Evolutionary conservation across 2,113 vertebrate species (phyloP).

Genomic region (Vidua chalybeata): DNA sequence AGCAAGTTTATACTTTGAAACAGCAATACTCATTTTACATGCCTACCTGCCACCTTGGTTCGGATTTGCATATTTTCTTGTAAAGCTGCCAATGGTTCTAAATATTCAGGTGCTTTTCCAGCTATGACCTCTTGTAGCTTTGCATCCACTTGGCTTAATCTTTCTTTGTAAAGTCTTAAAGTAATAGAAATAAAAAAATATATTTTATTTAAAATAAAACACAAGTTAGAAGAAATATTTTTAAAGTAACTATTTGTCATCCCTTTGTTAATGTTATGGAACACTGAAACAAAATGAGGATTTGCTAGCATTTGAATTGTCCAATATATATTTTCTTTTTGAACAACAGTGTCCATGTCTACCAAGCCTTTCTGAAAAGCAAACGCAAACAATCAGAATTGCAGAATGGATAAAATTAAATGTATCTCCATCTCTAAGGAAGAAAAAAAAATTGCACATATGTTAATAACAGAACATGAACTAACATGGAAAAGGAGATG

Average conservation of each 20-base stretch:
- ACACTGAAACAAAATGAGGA: not conserved
- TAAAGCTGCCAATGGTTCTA: slow-evolving; percentile 95
- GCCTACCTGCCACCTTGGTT: slow-evolving; percentile 96
- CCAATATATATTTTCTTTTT: not conserved
- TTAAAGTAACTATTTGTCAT: not conserved
- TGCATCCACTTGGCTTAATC: slow-evolving; percentile 96
- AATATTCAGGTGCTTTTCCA: slow-evolving; percentile 95
- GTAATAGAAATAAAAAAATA: slow-evolving; percentile 40
- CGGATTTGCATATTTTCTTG: slow-evolving; percentile 99
- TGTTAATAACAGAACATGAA: not conserved
- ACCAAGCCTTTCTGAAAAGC: not conserved
- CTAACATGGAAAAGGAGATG: not conserved
- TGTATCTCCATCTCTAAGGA: not conserved
- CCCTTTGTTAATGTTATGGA: not conserved
- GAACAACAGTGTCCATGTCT: not conserved
- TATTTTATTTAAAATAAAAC: slow-evolving; percentile 42
- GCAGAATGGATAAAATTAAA: not conserved
- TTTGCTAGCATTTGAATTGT: not conserved
- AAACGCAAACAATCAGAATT: not conserved
- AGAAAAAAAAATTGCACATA: not conserved
- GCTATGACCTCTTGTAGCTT: slow-evolving; percentile 98
- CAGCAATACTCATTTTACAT: slow-evolving; percentile 29
- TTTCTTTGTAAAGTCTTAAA: slow-evolving; percentile 94
- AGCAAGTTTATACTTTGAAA: slow-evolving; percentile 4
- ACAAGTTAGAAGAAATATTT: not conserved